Base-by-base conservation (phyloP, 2,797 vertebrate genomes). In the Choloepus didactylus region DNA sequence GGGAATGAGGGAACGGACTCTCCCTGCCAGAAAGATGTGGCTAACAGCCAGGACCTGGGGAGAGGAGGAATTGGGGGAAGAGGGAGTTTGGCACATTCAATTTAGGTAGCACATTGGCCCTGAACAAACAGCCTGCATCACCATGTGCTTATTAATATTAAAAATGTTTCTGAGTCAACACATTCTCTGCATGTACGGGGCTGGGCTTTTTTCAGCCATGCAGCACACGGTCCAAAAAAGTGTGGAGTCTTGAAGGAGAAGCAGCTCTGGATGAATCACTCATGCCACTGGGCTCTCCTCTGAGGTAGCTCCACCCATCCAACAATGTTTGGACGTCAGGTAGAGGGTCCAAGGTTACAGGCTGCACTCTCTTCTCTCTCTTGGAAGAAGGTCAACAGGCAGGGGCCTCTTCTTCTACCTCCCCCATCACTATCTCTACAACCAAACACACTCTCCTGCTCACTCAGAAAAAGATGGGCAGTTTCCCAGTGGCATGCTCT, bases 101-200 rank as follows among this genome's bases (percentile, higher is more conserved):
- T 27, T 72, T 75, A 90, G 67, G 64, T 46, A 51, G 76, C 73
- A 80, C 73, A 73, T 86, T 54, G 38, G 59, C 69, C 90, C 84
- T 35, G 62, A 96, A 84, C 67, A 95, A 91, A 96, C 86, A 95
- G 87, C 59, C 69, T 93, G 51, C n/a, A 25, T 87, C 51, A 76
- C 87, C 70, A 54, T 59, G 83, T 87, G 76, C 77, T 94, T 95
- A 92, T 94, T 95, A 54, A 91, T 93, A 91, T 84, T 29, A 88
- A 72, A 94, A 96, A 62, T 80, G 35, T 94, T 95, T 95, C 67
- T 95, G 75, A 96, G 80, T 86, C 82, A 91, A 92, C 87, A 86
- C 66, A 93, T 76, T 92, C 81, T 87, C 90, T 92, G 83, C 27
- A 29, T 89, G 62, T 70, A 60, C 16, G 0, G 88, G 64, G 51